These are phyloP conservation scores for Malurus splendens DNA, from an alignment of 2,797 vertebrate species.

Conservation along the genomic window DNA sequence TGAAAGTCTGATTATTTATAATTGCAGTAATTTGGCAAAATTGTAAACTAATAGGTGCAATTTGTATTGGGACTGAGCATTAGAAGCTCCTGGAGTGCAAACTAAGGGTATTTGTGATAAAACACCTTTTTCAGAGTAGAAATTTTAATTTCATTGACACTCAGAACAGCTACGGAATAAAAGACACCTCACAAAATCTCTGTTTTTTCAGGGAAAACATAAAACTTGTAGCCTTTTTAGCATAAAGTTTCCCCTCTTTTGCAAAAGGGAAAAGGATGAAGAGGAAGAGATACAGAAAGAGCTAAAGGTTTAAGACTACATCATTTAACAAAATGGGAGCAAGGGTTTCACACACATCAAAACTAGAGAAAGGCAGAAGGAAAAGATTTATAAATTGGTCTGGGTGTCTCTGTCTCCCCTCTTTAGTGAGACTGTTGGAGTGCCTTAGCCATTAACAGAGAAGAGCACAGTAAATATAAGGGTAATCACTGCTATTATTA, in stretches of 20 bases:
- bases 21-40: background rate
- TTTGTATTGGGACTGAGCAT: background rate
- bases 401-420: background rate
- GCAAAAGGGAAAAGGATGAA: background rate
- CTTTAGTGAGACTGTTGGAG: background rate
- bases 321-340: background rate
- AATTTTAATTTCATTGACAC: background rate
- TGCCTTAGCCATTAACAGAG: background rate
- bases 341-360: background rate
- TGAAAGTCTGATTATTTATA: background rate
- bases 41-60: background rate
- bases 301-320: background rate
- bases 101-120: background rate
- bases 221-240: background rate
- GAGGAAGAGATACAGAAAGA: background rate
- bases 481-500: background rate
- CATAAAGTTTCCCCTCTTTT: background rate
- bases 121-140: background rate
- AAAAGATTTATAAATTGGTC: background rate
- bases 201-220: background rate
- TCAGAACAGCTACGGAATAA: background rate
- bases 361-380: background rate
- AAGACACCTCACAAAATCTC: fast-evolving
- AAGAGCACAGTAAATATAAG: background rate
- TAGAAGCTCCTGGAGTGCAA: background rate